Base-by-base conservation (phyloP, 2,888 invertebrate genomes). In the Chaitophorus viminalis region DNA sequence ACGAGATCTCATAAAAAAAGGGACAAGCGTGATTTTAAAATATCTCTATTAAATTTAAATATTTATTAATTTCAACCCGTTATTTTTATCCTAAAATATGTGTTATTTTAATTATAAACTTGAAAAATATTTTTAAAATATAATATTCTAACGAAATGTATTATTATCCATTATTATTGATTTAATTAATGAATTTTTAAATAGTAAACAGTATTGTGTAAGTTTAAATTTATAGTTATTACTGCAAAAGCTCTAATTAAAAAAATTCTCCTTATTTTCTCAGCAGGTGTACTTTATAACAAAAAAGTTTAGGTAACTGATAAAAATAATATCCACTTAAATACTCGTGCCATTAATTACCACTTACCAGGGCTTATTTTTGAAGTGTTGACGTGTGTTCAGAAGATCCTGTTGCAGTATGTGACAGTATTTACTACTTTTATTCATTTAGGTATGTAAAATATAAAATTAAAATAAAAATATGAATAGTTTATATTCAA, bases 1-100 rank as follows among this genome's bases (percentile, higher is more conserved):
- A 84, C 65, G 68, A 84, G 76, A 65, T 75, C 75, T 54, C 14
- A 3, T 25, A 29, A 75, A 76, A 74, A 82, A 72, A 70, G 46
- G 33, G 36, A 33, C 14, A 29, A 70, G 33, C n/a, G n/a, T n/a
- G 54, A 65, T 65, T 79, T 36, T 8, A 46, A n/a, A 68, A 68
- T 39, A 39, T 68, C 39, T 81, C 39, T 68, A 68, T 81, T 8
- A 65, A 65, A 79, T 29, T 29, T 70, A 25, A 60, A 82, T 82
- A 33, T 72, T 72, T 33, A 82, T 82, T 72, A 1, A 68, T 68
- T 68, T 21, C 11, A n/a, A 68, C 68, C 29, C 25, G 54, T 31
- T 18, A 31, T 31, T 79, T 46, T 70, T 31, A 36, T 52, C 31
- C 14, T 68, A 29, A n/a, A 65, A 39, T 81, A 39, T 25, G 29